Conservation (phyloP, 2,113 vertebrate species). For the Saccopteryx leptura region DNA sequence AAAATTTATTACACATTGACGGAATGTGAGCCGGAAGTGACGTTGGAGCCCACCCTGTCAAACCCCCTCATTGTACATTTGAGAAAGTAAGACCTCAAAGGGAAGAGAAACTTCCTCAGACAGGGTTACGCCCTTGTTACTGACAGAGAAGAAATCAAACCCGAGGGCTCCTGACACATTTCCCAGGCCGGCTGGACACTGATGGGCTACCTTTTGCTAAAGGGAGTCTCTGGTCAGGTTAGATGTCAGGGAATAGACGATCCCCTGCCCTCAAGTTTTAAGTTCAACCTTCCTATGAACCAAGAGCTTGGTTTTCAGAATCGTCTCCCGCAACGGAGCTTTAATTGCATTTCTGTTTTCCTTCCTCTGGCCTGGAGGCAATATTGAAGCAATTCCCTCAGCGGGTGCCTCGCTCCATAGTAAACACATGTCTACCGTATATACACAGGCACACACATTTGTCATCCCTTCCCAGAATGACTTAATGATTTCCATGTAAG, state of each 20-base stretch:
- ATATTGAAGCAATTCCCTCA: constrained; percentile 46
- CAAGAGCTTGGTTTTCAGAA: not conserved
- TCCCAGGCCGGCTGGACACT: not conserved
- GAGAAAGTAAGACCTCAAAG: not conserved
- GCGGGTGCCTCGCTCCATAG: not conserved
- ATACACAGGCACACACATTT: constrained; percentile 51
- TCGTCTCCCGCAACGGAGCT: not conserved
- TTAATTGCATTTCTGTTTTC: not conserved
- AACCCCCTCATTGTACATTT: not conserved
- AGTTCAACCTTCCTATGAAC: not conserved
- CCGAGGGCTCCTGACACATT: not conserved
- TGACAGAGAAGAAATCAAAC: not conserved
- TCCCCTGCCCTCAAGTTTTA: not conserved
- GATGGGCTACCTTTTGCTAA: not conserved
- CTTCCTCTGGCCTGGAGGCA: constrained; percentile 1
- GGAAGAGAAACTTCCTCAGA: not conserved
- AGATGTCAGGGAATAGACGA: not conserved
- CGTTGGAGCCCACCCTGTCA: not conserved
- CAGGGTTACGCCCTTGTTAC: not conserved
- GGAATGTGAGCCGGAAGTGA: constrained; percentile 48
- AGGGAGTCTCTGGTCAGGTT: not conserved
- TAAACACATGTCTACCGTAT: constrained; percentile 60
- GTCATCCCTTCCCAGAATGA: constrained; percentile 75
- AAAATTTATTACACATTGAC: not conserved
- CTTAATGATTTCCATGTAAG: constrained; percentile 78